phyloP scores from a whole-genome alignment of 2,797 vertebrate species.

The Sebastes steindachneri region DNA sequence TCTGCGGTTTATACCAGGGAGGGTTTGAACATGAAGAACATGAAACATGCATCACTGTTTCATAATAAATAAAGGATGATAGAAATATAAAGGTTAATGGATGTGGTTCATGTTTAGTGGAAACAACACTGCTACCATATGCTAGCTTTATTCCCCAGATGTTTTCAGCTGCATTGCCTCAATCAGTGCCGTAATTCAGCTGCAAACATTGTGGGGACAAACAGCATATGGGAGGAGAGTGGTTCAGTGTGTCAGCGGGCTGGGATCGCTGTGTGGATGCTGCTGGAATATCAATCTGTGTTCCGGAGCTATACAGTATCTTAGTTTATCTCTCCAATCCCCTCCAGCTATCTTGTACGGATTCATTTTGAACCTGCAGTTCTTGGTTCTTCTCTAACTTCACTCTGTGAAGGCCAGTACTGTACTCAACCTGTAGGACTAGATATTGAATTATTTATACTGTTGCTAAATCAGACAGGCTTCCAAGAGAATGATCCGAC shows the following conservation, averaged over 20 bases:
- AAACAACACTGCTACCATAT: background rate
- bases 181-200: background rate
- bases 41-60: background rate
- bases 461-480: background rate
- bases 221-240: background rate
- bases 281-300: background rate
- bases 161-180: background rate
- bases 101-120: background rate
- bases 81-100: background rate
- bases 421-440: background rate
- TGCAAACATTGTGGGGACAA: background rate
- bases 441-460: background rate
- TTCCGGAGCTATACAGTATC: background rate
- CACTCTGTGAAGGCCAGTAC: background rate
- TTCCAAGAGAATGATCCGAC: no score
- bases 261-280: background rate
- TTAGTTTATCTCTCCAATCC: background rate
- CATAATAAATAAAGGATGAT: background rate
- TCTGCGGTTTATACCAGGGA: background rate
- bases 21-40: background rate
- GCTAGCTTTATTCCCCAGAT: background rate
- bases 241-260: background rate
- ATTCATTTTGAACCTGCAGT: background rate
- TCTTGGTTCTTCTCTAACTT: background rate
- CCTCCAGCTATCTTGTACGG: background rate